phyloP scores from a whole-genome alignment of 2,888 invertebrate genomes.

The Dendrolimus pini region DNA sequence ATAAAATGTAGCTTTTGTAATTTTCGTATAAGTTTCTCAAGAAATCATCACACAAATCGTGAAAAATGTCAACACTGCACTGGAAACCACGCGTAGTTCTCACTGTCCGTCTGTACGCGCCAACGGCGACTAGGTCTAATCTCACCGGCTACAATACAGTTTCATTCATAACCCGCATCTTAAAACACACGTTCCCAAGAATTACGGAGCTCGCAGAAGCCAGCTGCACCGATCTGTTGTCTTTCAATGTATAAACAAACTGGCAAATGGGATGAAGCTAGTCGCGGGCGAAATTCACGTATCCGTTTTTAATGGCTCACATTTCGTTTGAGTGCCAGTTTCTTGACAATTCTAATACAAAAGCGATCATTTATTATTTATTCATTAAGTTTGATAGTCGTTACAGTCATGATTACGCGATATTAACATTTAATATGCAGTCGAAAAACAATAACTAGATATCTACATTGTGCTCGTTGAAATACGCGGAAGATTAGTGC shows the following conservation, averaged over 20 bases:
- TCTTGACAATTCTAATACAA: neutral
- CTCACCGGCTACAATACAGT: conserved; percentile 16
- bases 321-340: neutral
- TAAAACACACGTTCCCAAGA: conserved; percentile 42
- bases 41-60: neutral
- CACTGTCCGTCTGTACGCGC: conserved; percentile 14
- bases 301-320: neutral
- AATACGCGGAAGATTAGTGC: conserved; percentile 54
- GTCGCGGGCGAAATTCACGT: conserved; percentile 30
- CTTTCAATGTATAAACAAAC: conserved; percentile 75
- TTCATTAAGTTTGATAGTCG: neutral
- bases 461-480: conserved; percentile 23
- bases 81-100: conserved; percentile 21
- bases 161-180: conserved; percentile 54
- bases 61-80: conserved; percentile 50
- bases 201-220: conserved; percentile 50
- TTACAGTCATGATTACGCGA: neutral
- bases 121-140: conserved; percentile 5
- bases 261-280: conserved; percentile 59
- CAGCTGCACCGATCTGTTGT: conserved; percentile 71
- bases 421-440: neutral
- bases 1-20: too few relatives aligned
- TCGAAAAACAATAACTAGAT: conserved; percentile 27
- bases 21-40: too few relatives aligned
- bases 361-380: neutral